These are phyloP conservation scores for Neogobius melanostomus DNA, from an alignment of 2,113 vertebrate genomes.

Conservation along the genomic window DNA sequence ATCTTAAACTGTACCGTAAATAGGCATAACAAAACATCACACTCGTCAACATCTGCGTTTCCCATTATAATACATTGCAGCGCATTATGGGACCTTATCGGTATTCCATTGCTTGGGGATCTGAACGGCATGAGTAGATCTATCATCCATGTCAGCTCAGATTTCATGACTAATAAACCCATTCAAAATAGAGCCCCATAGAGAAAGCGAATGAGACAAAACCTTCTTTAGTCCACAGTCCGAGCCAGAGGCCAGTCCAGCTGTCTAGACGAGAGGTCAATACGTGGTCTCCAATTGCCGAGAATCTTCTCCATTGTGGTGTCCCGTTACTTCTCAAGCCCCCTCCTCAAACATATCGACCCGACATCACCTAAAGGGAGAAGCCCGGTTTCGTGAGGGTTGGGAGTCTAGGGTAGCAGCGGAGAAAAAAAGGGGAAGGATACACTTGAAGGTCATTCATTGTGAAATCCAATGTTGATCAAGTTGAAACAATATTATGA, in stretches of 20 bases:
- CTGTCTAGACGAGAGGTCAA: slow-evolving; percentile 32
- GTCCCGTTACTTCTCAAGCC: slow-evolving; percentile 26
- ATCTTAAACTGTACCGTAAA: no score
- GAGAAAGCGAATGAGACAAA: neutral
- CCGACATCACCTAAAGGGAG: slow-evolving; percentile 30
- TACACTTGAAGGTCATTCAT: slow-evolving; percentile 29
- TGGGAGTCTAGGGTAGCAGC: slow-evolving; percentile 55
- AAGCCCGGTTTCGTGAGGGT: slow-evolving; percentile 42
- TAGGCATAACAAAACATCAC: no score
- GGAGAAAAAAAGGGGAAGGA: slow-evolving; percentile 15
- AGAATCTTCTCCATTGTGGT: slow-evolving; percentile 34
- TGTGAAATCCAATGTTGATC: neutral
- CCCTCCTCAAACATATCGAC: slow-evolving; percentile 55
- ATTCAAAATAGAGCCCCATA: neutral
- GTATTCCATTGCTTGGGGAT: neutral
- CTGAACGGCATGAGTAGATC: neutral
- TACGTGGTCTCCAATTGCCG: slow-evolving; percentile 14
- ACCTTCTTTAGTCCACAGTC: neutral
- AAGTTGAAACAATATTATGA: no score
- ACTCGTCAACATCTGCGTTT: no score
- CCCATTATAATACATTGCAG: no score
- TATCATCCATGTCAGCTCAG: neutral
- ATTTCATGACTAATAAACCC: neutral
- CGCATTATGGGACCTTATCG: neutral
- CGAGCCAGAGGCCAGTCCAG: neutral